Percentiles rank a stretch among this genome's conserved stretches.
These are phyloP conservation scores for Tribolium castaneum DNA, from an alignment of 1,140 invertebrate species.

Conservation along the genomic window DNA sequence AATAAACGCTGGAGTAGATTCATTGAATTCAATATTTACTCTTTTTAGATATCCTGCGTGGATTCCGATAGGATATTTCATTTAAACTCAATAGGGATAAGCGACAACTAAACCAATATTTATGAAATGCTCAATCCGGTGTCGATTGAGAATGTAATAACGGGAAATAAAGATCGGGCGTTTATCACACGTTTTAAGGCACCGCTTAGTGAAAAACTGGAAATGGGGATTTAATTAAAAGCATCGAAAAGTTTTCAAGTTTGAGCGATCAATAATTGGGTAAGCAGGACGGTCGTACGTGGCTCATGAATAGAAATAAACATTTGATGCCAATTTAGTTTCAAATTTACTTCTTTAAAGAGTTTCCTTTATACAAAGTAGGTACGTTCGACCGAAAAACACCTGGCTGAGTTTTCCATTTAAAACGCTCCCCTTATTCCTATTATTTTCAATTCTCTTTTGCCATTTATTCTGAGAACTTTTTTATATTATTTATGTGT, in stretches of 20 bases:
- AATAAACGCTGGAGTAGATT: slow-evolving; percentile 36
- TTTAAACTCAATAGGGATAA: slow-evolving; percentile 49
- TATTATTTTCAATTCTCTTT: slow-evolving; percentile 53
- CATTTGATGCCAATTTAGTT: slow-evolving; percentile 35
- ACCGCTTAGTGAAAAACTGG: background rate
- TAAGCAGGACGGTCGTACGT: background rate
- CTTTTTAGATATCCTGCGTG: slow-evolving; percentile 46
- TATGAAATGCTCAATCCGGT: slow-evolving; percentile 40
- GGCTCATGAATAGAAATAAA: slow-evolving; percentile 35
- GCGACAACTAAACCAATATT: slow-evolving; percentile 45
- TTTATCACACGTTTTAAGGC: slow-evolving; percentile 4
- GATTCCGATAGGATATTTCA: slow-evolving; percentile 47
- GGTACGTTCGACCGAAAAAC: slow-evolving; percentile 24
- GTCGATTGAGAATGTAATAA: slow-evolving; percentile 20
- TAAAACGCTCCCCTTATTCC: slow-evolving; percentile 39
- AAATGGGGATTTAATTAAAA: slow-evolving; percentile 8
- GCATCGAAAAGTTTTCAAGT: slow-evolving; percentile 15
- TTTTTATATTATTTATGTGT: slow-evolving; percentile 54
- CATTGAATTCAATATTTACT: slow-evolving; percentile 48
- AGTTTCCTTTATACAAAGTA: slow-evolving; percentile 36
- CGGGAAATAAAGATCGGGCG: slow-evolving; percentile 1
- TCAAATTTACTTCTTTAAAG: slow-evolving; percentile 35
- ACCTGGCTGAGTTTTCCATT: slow-evolving; percentile 36
- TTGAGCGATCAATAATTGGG: slow-evolving; percentile 12
- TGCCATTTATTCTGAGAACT: slow-evolving; percentile 49